phyloP scores from a whole-genome alignment of 2,797 vertebrate species.

The Gymnoscopelus braueri region DNA sequence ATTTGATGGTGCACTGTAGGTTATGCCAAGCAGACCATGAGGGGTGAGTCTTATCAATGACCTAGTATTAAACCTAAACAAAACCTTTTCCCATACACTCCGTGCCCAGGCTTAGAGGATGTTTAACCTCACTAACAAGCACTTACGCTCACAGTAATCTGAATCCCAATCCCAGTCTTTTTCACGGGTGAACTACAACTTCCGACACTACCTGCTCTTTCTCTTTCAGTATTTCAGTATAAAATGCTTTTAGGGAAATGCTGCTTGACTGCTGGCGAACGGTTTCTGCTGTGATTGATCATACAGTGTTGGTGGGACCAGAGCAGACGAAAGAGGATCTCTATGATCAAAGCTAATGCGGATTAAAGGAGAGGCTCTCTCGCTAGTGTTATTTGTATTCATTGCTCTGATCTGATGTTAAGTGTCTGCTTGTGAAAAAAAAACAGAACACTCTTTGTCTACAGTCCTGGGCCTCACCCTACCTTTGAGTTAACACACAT shows the following conservation, averaged over 20 bases:
- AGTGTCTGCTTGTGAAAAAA: conserved; percentile 77
- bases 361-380: conserved; percentile 80
- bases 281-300: conserved; percentile 74
- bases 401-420: conserved; percentile 82
- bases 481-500: conserved; percentile 52
- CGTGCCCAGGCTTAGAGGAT: conserved; percentile 12
- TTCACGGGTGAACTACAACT: conserved; percentile 58
- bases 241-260: conserved; percentile 73
- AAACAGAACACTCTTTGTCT: conserved; percentile 74
- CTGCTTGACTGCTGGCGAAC: conserved; percentile 51
- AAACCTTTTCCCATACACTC: not conserved
- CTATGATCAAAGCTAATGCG: conserved; percentile 83
- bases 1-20: not conserved
- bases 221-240: conserved; percentile 60
- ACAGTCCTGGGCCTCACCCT: conserved; percentile 54
- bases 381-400: conserved; percentile 75
- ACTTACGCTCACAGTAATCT: conserved; percentile 20
- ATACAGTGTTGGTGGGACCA: conserved; percentile 66
- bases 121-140: conserved; percentile 26
- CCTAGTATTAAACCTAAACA: not conserved
- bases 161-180: conserved; percentile 38
- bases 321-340: conserved; percentile 62
- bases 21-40: not conserved
- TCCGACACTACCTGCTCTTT: conserved; percentile 50
- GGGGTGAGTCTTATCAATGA: not conserved